A percentile compares a stretch with the other conserved stretches of the same genome.
phyloP scores from a whole-genome alignment of 2,888 invertebrate species.

The Amphipyra berbera region DNA sequence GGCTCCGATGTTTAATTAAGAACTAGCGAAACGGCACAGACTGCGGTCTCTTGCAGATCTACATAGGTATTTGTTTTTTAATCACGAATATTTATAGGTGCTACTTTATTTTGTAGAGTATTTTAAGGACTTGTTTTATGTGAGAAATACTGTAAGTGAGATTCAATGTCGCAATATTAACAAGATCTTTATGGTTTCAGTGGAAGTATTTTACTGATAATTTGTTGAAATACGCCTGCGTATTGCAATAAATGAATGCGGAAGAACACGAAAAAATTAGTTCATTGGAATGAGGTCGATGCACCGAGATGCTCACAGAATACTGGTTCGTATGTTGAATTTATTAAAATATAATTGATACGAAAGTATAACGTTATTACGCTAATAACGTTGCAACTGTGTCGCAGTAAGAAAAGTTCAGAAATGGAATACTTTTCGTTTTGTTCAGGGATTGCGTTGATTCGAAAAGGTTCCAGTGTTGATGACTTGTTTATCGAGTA shows the following conservation, averaged over 20 bases:
- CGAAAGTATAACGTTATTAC: slow-evolving; percentile 64
- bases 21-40: slow-evolving; percentile 67
- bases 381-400: slow-evolving; percentile 61
- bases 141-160: slow-evolving; percentile 55
- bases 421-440: slow-evolving; percentile 44
- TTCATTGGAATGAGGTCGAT: slow-evolving; percentile 57
- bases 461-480: slow-evolving; percentile 69
- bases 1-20: slow-evolving; percentile 81
- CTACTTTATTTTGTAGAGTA: slow-evolving; percentile 68
- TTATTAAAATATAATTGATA: slow-evolving; percentile 72
- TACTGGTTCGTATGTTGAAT: slow-evolving; percentile 59
- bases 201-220: slow-evolving; percentile 10
- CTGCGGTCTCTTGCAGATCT: slow-evolving; percentile 59
- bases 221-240: slow-evolving; percentile 12
- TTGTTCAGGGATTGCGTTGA: slow-evolving; percentile 51
- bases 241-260: slow-evolving; percentile 25
- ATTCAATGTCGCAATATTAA: not conserved
- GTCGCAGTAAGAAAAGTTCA: slow-evolving; percentile 50
- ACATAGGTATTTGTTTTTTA: slow-evolving; percentile 77
- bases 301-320: slow-evolving; percentile 49
- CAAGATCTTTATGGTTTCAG: slow-evolving; percentile 1
- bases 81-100: slow-evolving; percentile 77
- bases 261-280: slow-evolving; percentile 43
- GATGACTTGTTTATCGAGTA: slow-evolving; percentile 82
- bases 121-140: slow-evolving; percentile 70